Base-by-base conservation (phyloP, 2,797 vertebrate species). In the Phataginus tricuspis region DNA sequence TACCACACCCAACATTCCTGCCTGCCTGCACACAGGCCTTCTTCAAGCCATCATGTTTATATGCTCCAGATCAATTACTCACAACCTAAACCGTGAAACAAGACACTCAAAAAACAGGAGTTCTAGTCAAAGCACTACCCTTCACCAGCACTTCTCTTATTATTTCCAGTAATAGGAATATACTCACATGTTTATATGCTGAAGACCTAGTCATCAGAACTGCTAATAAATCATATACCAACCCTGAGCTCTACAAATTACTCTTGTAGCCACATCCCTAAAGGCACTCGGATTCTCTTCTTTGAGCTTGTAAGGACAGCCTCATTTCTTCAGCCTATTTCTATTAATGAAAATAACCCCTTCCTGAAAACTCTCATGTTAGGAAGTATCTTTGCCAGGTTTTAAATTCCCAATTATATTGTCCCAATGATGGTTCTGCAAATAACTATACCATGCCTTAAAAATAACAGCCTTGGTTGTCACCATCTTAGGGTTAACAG, bases 131-230 rank as follows among this genome's bases (percentile, higher is more conserved):
- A n/a, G 2, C 37, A 0, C 0, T 72, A 3, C 37, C 53, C 1
- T 45, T n/a, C 4, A 71, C 98, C 97, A 0, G 98, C 98, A 51
- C 91, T 98, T 0, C 98, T 97, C 0, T 95, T 96, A 0, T 98
- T 96, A 0, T 98, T 37, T 37, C 0, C 98, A 97, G 21, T 1
- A 59, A 37, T 18, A 45, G 51, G 51, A 7, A 90, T 13, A 2
- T 64, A 15, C 15, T 51, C 0, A 63, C 39, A 9, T 57, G 86
- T 2, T 64, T 37, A 11, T 97, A 96, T 0, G 98, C 98, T 0
- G 98, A 98, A 97, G 98, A 98, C 0, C 49, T 93, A 0, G 98
- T 98, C 0, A 98, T 97, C 0, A 92, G 98, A 86, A 80, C 95
- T 0, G 2, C 98, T 0, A 98, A 98, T 0, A 97, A 95, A 45